Conservation (phyloP, 2,797 vertebrate genomes). For the Cygnus olor region DNA sequence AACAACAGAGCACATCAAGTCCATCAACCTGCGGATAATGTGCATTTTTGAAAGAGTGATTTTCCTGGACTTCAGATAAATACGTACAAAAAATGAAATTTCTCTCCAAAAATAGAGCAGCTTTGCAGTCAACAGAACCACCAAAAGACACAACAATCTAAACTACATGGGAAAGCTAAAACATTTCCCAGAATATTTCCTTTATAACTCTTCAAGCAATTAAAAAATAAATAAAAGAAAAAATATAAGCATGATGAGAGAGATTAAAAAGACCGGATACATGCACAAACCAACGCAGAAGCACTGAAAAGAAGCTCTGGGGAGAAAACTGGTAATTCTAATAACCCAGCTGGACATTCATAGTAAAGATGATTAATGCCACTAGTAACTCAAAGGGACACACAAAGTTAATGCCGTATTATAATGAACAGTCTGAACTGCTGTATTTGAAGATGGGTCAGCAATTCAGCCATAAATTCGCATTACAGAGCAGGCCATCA, state of each 20-base stretch:
- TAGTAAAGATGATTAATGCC: background rate
- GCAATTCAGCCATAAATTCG: constrained; percentile 32
- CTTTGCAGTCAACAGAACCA: background rate
- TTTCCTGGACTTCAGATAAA: background rate
- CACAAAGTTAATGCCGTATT: background rate
- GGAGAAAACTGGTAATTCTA: background rate
- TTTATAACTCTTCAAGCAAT: constrained; percentile 28
- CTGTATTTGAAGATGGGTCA: constrained; percentile 33
- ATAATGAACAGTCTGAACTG: background rate
- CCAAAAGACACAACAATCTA: background rate
- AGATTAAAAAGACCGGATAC: background rate
- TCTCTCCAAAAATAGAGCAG: background rate
- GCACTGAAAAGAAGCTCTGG: background rate
- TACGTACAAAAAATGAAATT: background rate
- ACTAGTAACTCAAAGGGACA: constrained; percentile 25
- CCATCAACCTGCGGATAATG: background rate
- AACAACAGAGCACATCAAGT: background rate
- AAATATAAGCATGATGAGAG: background rate
- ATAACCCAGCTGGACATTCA: background rate
- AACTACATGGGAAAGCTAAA: constrained; percentile 12
- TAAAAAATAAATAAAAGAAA: background rate
- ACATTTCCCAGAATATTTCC: background rate
- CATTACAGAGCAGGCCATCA: background rate
- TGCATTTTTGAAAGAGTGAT: background rate
- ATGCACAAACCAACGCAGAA: background rate